Percentiles rank a stretch among this genome's conserved stretches.
Evolutionary conservation across 2,113 vertebrate genomes (phyloP).

Genomic region (Sapayoa aenigma): DNA sequence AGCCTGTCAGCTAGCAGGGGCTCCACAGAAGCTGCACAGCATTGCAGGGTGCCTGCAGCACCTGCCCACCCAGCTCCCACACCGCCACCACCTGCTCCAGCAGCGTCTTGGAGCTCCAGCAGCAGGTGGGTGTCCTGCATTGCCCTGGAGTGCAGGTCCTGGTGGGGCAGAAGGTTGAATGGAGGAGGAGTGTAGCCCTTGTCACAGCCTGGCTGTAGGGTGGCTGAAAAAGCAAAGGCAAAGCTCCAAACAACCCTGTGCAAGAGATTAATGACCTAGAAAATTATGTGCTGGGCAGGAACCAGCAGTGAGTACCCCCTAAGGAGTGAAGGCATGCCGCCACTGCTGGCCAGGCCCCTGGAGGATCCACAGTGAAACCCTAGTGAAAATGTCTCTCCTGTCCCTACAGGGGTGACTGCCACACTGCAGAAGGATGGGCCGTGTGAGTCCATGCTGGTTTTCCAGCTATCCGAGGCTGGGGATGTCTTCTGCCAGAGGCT

Average conservation of each 20-base stretch:
- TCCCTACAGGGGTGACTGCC: slow-evolving; percentile 72
- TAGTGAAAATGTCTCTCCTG: rapidly evolving
- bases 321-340: no score
- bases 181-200: no score
- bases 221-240: neutral
- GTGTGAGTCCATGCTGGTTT: slow-evolving; percentile 62
- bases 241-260: neutral
- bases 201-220: rapidly evolving
- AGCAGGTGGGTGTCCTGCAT: neutral
- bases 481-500: slow-evolving; percentile 87
- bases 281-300: rapidly evolving
- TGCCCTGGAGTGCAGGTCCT: neutral
- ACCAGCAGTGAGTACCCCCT: neutral
- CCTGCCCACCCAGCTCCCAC: neutral
- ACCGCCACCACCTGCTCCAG: neutral
- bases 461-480: slow-evolving; percentile 84
- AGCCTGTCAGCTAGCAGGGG: neutral
- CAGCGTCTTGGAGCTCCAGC: neutral
- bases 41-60: neutral
- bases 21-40: neutral
- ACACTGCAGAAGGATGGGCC: neutral
- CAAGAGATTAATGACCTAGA: neutral
- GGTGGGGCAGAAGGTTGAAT: rapidly evolving
- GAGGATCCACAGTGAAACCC: neutral
- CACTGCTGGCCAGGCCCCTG: neutral